Conservation (phyloP, 2,113 vertebrate species). For the Leucoraja erinaceus region DNA sequence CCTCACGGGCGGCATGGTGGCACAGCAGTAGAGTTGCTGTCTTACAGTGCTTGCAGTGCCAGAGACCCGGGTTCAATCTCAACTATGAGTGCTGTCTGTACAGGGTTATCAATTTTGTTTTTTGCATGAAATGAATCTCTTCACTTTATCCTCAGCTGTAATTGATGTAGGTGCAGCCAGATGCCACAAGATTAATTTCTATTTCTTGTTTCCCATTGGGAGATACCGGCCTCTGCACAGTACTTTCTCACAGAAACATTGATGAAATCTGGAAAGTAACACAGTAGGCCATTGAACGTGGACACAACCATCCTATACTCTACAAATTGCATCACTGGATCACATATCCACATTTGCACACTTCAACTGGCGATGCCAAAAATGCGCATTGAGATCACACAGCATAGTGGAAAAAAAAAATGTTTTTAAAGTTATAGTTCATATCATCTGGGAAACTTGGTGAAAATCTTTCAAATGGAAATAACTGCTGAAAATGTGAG, state of each 20-base stretch:
- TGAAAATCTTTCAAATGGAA: not conserved
- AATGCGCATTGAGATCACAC: not conserved
- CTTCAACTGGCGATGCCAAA: not conserved
- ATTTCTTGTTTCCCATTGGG: not conserved
- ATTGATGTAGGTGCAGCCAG: not conserved
- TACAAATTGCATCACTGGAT: not conserved
- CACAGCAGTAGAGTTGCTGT: too few species aligned
- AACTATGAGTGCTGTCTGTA: too few species aligned
- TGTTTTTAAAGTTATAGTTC: not conserved
- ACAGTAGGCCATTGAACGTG: not conserved
- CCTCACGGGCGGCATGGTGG: too few species aligned
- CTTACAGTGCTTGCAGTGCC: too few species aligned
- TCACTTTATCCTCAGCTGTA: not conserved
- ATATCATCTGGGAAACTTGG: not conserved
- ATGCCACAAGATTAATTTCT: not conserved
- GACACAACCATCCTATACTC: not conserved
- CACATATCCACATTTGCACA: not conserved
- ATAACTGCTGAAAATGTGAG: not conserved
- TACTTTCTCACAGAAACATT: not conserved
- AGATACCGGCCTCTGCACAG: constrained; percentile 1
- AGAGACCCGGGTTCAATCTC: too few species aligned
- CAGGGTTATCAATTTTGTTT: too few species aligned
- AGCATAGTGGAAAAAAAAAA: not conserved
- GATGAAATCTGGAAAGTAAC: not conserved
- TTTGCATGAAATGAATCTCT: not conserved